These are phyloP conservation scores for Scaptomyza tumidula DNA, from an alignment of 2,888 invertebrate genomes.

Conservation along the genomic window DNA sequence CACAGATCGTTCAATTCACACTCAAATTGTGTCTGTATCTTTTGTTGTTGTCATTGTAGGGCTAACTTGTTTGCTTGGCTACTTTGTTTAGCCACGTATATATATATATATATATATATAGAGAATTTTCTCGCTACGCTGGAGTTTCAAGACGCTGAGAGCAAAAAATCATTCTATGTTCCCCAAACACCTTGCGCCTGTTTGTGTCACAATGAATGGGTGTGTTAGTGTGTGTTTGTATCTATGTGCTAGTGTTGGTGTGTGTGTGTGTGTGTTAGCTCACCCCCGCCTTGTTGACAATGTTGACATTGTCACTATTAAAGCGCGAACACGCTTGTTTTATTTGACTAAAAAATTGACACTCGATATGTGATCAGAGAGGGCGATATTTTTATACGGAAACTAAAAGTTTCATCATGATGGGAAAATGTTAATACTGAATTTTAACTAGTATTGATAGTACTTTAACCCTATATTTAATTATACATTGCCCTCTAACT, in stretches of 20 bases:
- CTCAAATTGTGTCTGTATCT: conserved; percentile 11
- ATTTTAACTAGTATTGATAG: too few relatives aligned
- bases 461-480: too few relatives aligned
- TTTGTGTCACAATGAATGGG: conserved; percentile 2
- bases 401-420: conserved; percentile 18
- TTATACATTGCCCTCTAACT: too few relatives aligned
- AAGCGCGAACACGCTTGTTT: conserved; percentile 61
- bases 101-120: too few relatives aligned
- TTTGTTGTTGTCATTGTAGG: conserved; percentile 9
- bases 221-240: background rate
- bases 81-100: conserved; percentile 16
- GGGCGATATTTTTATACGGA: conserved; percentile 13
- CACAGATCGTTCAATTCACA: background rate
- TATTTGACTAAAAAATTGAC: conserved; percentile 63
- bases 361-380: conserved; percentile 38
- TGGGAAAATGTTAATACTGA: background rate
- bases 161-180: background rate
- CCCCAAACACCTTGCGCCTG: conserved; percentile 22
- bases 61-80: conserved; percentile 1
- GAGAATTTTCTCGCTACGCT: conserved; percentile 31
- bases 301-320: conserved; percentile 61
- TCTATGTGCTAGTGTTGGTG: background rate
- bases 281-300: conserved; percentile 38
- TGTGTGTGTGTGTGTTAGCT: background rate
- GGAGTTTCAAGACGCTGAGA: conserved; percentile 7